Evolutionary conservation across 2,113 vertebrate species (phyloP).

Genomic region (Indicator indicator): DNA sequence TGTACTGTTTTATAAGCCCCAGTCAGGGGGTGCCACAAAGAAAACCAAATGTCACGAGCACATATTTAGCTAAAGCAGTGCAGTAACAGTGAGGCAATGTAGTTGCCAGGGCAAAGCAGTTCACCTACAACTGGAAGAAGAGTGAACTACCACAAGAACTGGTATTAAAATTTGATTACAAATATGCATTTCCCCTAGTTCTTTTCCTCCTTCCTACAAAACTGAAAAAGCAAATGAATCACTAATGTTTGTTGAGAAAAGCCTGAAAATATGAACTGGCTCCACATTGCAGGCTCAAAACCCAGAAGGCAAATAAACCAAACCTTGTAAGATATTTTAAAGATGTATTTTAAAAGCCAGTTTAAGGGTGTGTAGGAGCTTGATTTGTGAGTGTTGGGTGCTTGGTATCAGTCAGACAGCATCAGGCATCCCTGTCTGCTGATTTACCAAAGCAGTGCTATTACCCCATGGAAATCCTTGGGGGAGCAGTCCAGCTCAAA

Average conservation of each 20-base stretch:
- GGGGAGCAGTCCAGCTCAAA: background rate
- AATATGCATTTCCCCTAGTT: background rate
- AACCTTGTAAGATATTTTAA: background rate
- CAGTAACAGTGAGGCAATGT: background rate
- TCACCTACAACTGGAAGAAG: background rate
- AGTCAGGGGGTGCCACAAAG: background rate
- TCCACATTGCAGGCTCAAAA: background rate
- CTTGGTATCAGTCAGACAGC: background rate
- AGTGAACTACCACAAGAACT: background rate
- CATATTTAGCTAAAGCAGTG: background rate
- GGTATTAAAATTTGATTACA: background rate
- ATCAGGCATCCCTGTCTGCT: background rate
- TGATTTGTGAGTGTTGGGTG: background rate
- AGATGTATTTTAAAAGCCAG: background rate
- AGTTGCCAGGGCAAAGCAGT: background rate
- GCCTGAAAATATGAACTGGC: background rate
- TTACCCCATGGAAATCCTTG: background rate
- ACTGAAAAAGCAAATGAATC: background rate
- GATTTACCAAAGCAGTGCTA: background rate
- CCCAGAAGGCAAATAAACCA: background rate
- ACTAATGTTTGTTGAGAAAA: background rate
- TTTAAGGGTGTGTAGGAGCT: background rate
- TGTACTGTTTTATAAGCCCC: accelerated
- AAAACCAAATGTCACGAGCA: background rate
- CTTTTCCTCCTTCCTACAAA: background rate